Evolutionary conservation across 2,888 invertebrate genomes (phyloP), one percentile per base, ranked within the genome.

Genomic region (Aspidapion aeneum): DNA sequence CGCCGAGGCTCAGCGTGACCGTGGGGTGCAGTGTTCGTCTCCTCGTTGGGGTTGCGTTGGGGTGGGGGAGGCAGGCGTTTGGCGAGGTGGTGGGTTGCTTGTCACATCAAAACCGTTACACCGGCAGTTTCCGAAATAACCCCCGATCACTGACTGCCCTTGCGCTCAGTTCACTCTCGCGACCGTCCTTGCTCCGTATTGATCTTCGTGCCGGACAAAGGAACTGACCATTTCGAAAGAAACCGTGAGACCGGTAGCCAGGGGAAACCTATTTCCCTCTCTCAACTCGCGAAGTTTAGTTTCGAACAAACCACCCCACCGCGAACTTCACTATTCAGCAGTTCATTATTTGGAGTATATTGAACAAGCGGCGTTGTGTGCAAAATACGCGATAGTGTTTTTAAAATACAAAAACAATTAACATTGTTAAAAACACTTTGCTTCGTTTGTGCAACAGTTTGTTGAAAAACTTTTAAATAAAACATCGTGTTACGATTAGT

Each of bases 91-190:
- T 79, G 35, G 35, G 35, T 35, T 35, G 35, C 35, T 35, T 35
- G 85, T 84, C 85, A 84, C 84, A 85, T 84, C 83, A 82, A 80
- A n/a, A 82, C 81, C 81, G 77, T 82, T 80, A 80, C 78, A 62
- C 62, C 57, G 77, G 77, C 76, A 77, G 74, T 74, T 74, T 77
- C 77, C 77, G 77, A 77, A 74, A 74, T 69, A 66, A 68, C 71
- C 68, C 69, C 69, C 69, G 65, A 69, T 69, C 66, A 68, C 66
- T 69, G 65, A 64, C 69, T 70, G 73, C 73, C 73, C 77, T n/a
- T 74, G 74, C 77, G 75, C 76, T 77, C 78, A 75, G 75, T 77
- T 70, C 74, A n/a, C n/a, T 73, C 73, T 75, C 71, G 74, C 74
- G 77, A 74, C 76, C 74, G 73, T 72, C 71, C 71, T 68, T 74